These are phyloP conservation scores for Anagyrus pseudococci DNA, from an alignment of 2,888 invertebrate genomes.

Conservation along the genomic window DNA sequence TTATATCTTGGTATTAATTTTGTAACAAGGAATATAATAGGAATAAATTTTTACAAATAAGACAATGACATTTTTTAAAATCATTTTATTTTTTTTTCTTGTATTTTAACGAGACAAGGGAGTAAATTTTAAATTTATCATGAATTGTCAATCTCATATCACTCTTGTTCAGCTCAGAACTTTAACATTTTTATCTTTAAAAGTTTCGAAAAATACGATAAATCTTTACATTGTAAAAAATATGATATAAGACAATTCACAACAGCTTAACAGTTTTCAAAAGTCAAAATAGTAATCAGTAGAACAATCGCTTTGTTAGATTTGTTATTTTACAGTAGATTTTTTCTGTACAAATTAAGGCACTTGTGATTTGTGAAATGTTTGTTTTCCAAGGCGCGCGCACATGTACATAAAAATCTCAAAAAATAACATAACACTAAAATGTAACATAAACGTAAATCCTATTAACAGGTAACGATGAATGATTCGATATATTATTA, in stretches of 20 bases:
- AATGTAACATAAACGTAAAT: slow-evolving; percentile 47
- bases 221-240: slow-evolving; percentile 33
- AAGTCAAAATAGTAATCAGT: slow-evolving; percentile 36
- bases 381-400: slow-evolving; percentile 41
- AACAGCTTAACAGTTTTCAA: slow-evolving; percentile 32
- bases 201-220: slow-evolving; percentile 34
- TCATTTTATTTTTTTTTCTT: slow-evolving; percentile 37
- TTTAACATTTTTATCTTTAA: slow-evolving; percentile 26
- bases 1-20: too few relatives aligned
- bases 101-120: slow-evolving; percentile 36
- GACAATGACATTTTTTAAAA: slow-evolving; percentile 21
- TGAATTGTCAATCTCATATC: slow-evolving; percentile 37
- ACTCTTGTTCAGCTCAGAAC: slow-evolving; percentile 20
- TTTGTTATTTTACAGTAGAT: slow-evolving; percentile 56
- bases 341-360: slow-evolving; percentile 60
- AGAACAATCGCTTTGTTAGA: slow-evolving; percentile 44
- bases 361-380: slow-evolving; percentile 52
- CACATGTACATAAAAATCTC: slow-evolving; percentile 54
- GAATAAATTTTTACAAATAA: not conserved
- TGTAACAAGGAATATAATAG: not conserved
- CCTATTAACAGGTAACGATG: slow-evolving; percentile 47
- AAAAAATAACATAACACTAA: slow-evolving; percentile 52
- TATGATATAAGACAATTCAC: slow-evolving; percentile 36
- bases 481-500: slow-evolving; percentile 45
- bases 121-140: slow-evolving; percentile 34